phyloP scores from a whole-genome alignment of 1,140 invertebrate genomes.

The Ruditapes philippinarum region DNA sequence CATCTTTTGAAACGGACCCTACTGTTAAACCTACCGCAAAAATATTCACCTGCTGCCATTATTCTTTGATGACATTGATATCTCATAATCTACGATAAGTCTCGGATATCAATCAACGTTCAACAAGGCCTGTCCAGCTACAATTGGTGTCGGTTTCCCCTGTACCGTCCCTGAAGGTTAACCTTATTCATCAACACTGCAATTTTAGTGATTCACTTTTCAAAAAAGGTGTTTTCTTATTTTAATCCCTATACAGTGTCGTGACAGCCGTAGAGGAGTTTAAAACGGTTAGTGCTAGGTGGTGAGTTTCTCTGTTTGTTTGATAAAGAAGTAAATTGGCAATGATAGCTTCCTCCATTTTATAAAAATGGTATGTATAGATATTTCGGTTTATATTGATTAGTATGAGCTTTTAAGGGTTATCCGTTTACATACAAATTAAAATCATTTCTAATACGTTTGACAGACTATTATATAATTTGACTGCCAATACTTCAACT shows the following conservation, averaged over 20 bases:
- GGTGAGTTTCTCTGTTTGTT: background rate
- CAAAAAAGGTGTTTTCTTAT: background rate
- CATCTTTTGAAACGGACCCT: no score
- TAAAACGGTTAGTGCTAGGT: background rate
- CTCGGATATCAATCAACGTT: slow-evolving; percentile 1
- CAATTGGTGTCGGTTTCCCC: slow-evolving; percentile 12
- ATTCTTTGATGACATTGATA: slow-evolving; percentile 1
- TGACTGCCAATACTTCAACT: no score
- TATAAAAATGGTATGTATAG: no score
- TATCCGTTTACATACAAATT: no score
- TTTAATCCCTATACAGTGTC: background rate
- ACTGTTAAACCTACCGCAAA: background rate
- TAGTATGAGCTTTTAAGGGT: background rate
- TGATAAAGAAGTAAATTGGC: background rate
- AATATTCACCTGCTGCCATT: background rate
- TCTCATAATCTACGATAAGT: background rate
- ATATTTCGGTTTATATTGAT: no score
- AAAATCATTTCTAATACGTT: no score
- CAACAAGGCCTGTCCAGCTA: background rate
- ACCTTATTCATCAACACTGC: background rate
- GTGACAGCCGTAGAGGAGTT: background rate
- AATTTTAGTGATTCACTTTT: background rate
- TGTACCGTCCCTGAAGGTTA: background rate
- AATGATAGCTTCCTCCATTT: background rate
- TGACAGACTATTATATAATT: no score